Evolutionary conservation across 2,888 invertebrate genomes (phyloP).

Genomic region (Drosophila fulvimacula): DNA sequence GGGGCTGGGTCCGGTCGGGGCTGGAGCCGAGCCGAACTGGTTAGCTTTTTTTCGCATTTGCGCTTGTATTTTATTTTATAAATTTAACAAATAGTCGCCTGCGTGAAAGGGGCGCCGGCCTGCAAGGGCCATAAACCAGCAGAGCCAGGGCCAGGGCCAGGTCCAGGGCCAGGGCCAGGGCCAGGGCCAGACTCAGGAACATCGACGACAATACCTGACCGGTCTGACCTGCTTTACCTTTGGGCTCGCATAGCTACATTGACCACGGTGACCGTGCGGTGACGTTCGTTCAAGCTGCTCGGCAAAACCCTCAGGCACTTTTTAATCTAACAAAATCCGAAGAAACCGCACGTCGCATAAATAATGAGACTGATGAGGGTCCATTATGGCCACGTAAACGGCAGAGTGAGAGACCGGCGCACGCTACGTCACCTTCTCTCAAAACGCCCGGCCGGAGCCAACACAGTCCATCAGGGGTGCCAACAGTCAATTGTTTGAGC

Average conservation of each 20-base stretch:
- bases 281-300: constrained; percentile 67
- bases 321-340: constrained; percentile 82
- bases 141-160: constrained; percentile 17
- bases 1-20: constrained; percentile 3
- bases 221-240: constrained; percentile 73
- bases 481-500: constrained; percentile 81
- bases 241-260: constrained; percentile 49
- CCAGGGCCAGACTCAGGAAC: constrained; percentile 29
- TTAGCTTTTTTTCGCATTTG: constrained; percentile 30
- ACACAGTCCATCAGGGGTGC: constrained; percentile 38
- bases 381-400: constrained; percentile 80
- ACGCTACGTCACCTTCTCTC: neutral
- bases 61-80: constrained; percentile 70
- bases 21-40: constrained; percentile 6
- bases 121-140: constrained; percentile 72
- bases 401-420: constrained; percentile 30
- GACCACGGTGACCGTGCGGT: constrained; percentile 75
- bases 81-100: constrained; percentile 78
- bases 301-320: constrained; percentile 80
- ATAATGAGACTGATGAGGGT: constrained; percentile 82
- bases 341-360: constrained; percentile 82
- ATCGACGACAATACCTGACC: constrained; percentile 77
- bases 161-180: constrained; percentile 31
- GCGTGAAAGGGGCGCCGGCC: constrained; percentile 74
- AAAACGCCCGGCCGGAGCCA: constrained; percentile 1